Evolutionary conservation across 2,113 vertebrate species (phyloP).

Genomic region (Tauraco erythrolophus): DNA sequence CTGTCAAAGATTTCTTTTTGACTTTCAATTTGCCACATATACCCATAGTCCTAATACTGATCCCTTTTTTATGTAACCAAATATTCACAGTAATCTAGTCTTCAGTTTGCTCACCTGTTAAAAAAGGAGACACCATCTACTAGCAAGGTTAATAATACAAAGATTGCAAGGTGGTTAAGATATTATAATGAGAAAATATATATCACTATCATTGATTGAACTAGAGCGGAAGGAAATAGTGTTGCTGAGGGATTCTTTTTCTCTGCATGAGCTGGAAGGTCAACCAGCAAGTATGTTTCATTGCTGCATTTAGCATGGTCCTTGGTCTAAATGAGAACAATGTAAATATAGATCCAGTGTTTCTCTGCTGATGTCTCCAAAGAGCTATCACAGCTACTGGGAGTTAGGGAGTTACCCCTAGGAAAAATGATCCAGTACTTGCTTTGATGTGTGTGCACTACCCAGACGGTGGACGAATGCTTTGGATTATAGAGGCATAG

Average conservation of each 20-base stretch:
- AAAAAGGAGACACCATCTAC: neutral
- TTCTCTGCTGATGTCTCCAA: neutral
- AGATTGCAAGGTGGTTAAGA: neutral
- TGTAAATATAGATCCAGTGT: neutral
- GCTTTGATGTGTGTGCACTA: accelerated
- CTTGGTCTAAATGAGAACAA: neutral
- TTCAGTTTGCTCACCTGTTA: neutral
- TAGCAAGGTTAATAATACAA: neutral
- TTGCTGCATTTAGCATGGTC: neutral
- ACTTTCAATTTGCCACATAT: neutral
- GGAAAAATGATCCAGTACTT: neutral
- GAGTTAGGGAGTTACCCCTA: neutral
- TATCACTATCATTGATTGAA: neutral
- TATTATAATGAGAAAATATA: neutral
- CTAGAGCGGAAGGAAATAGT: neutral
- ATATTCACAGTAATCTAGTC: neutral
- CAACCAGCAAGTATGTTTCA: neutral
- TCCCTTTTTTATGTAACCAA: neutral
- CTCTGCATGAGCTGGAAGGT: neutral
- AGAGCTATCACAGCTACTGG: neutral
- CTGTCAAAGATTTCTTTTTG: neutral
- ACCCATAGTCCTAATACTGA: neutral
- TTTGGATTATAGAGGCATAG: neutral
- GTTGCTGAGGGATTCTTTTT: neutral
- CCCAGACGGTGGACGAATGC: neutral